phyloP scores from a whole-genome alignment of 2,888 invertebrate genomes.

The Aricia artaxerxes region DNA sequence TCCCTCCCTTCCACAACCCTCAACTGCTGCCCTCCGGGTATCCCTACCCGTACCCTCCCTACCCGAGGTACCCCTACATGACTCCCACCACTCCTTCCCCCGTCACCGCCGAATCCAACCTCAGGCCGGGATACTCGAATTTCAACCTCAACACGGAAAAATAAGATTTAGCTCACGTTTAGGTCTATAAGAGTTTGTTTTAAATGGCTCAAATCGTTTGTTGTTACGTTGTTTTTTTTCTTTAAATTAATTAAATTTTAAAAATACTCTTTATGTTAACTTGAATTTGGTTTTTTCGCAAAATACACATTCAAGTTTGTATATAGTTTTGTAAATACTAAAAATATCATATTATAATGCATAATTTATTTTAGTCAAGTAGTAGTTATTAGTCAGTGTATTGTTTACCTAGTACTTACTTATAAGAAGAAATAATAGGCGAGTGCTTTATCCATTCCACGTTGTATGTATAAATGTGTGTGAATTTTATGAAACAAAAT shows the following conservation, averaged over 20 bases:
- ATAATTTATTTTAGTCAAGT: constrained; percentile 27
- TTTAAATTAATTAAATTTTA: constrained; percentile 12
- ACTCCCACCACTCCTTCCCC: constrained; percentile 75
- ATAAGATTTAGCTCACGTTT: constrained; percentile 48
- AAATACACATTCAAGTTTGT: constrained; percentile 24
- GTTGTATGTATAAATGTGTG: constrained; percentile 8
- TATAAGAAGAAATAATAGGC: neutral
- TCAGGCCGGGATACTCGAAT: constrained; percentile 75
- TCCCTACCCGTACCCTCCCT: constrained; percentile 80
- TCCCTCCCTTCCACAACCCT: constrained; percentile 78
- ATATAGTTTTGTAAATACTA: constrained; percentile 31
- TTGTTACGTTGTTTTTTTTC: constrained; percentile 18
- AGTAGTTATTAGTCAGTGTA: neutral
- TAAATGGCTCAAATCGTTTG: constrained; percentile 44
- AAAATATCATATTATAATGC: constrained; percentile 16
- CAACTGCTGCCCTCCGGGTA: constrained; percentile 80
- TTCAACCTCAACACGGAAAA: constrained; percentile 74
- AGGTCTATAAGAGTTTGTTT: constrained; percentile 44
- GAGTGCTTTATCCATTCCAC: constrained; percentile 26
- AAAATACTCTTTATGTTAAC: constrained; percentile 5
- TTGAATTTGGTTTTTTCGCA: constrained; percentile 3
- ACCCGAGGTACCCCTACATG: constrained; percentile 78
- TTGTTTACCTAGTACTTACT: neutral
- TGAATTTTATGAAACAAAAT: neutral
- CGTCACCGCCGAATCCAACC: constrained; percentile 63